A percentile compares a stretch with the other conserved stretches of the same genome.
phyloP scores from a whole-genome alignment of 2,113 vertebrate species.

The Aspiorhynchus laticeps region DNA sequence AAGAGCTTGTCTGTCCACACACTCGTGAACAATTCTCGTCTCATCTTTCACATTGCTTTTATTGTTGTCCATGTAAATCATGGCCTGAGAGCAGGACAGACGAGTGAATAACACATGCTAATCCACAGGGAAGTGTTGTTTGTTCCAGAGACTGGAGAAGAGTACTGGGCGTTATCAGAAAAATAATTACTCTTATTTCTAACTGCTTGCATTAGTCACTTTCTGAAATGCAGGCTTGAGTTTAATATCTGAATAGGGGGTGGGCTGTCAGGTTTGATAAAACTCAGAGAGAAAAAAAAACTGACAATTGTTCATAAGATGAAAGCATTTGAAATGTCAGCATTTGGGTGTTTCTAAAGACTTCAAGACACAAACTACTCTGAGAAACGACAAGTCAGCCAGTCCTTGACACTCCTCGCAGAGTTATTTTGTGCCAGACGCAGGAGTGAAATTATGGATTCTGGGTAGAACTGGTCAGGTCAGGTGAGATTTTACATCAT shows the following conservation, averaged over 20 bases:
- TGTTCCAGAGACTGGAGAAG: not conserved
- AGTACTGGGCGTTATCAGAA: not conserved
- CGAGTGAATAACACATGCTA: not conserved
- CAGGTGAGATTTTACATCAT: not conserved
- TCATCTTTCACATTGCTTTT: not conserved
- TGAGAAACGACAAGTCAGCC: not conserved
- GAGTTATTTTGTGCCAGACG: not conserved
- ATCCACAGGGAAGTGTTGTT: not conserved
- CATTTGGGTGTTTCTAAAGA: not conserved
- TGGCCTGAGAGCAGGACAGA: not conserved
- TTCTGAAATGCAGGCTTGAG: not conserved
- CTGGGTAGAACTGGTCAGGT: not conserved
- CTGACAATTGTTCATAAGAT: not conserved
- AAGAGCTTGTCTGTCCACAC: not conserved
- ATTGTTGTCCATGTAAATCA: not conserved
- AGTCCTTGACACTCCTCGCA: not conserved
- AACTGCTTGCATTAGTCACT: not conserved
- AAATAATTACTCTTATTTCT: not conserved
- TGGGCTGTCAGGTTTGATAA: not conserved
- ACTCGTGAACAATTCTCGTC: not conserved
- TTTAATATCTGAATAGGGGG: not conserved
- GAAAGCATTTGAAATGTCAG: constrained; percentile 1
- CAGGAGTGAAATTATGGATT: not conserved
- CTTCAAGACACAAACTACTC: not conserved
- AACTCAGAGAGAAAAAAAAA: not conserved